Conservation (phyloP, 2,888 invertebrate genomes). For the Caenorhabditis sinica region DNA sequence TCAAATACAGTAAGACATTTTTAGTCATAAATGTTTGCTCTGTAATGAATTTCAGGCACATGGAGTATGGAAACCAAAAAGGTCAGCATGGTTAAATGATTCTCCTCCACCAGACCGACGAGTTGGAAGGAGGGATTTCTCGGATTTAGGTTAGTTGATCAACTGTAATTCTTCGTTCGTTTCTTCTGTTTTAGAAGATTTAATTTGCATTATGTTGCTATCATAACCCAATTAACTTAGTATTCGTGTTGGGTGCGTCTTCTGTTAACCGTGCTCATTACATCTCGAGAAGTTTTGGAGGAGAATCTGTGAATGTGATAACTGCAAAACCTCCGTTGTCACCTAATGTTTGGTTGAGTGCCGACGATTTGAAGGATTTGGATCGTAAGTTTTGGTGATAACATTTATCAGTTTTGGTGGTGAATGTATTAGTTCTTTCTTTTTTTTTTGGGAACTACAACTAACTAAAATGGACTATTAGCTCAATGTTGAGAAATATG, state of each 20-base stretch:
- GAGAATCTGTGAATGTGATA: conserved; percentile 34
- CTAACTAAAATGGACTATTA: too few species aligned
- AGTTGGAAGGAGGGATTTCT: conserved; percentile 52
- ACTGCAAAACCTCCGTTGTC: conserved; percentile 58
- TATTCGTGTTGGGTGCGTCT: conserved; percentile 56
- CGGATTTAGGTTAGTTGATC: conserved; percentile 40
- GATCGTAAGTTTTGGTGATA: conserved; percentile 40
- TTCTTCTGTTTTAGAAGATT: not conserved
- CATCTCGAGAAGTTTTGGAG: conserved; percentile 37
- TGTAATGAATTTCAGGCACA: conserved; percentile 17
- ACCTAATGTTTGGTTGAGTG: conserved; percentile 38
- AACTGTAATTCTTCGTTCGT: not conserved
- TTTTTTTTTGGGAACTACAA: too few species aligned
- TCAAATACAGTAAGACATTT: conserved; percentile 39
- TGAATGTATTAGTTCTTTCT: not conserved
- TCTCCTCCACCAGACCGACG: conserved; percentile 52
- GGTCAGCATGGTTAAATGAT: conserved; percentile 59
- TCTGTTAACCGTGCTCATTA: conserved; percentile 49
- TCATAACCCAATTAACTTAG: conserved; percentile 41
- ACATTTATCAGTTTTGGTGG: not conserved
- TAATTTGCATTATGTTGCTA: not conserved
- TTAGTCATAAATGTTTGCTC: not conserved
- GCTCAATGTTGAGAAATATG: too few species aligned
- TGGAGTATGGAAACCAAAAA: conserved; percentile 61
- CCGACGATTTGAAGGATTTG: conserved; percentile 1